Conservation (phyloP, 2,888 invertebrate genomes). For the Hemithea aestivaria region DNA sequence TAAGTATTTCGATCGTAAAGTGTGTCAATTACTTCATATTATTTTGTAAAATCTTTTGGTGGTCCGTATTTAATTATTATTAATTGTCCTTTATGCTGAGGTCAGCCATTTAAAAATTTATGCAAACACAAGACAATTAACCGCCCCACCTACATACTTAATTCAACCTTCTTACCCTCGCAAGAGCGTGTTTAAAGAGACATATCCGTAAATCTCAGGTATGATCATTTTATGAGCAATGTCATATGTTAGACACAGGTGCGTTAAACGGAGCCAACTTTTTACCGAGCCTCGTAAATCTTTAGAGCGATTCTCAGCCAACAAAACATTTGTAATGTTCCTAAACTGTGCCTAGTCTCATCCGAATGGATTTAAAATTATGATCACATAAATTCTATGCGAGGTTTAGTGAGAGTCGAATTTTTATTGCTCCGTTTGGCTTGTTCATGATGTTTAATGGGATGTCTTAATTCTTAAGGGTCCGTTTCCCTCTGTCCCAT, state of each 20-base stretch:
- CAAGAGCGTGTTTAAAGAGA: no score
- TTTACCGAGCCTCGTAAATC: constrained; percentile 46
- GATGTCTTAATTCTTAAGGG: neutral
- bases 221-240: constrained; percentile 32
- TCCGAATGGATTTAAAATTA: constrained; percentile 16
- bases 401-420: neutral
- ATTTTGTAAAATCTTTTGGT: no score
- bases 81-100: no score
- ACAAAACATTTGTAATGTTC: constrained; percentile 27
- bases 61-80: no score
- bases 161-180: constrained; percentile 4
- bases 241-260: constrained; percentile 37
- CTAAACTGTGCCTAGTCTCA: constrained; percentile 26
- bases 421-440: constrained; percentile 7
- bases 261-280: constrained; percentile 38
- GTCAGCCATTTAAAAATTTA: no score
- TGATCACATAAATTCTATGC: constrained; percentile 4
- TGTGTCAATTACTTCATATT: no score
- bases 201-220: constrained; percentile 5
- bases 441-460: constrained; percentile 1
- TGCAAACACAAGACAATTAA: no score
- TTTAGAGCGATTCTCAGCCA: constrained; percentile 37
- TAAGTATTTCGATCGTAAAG: no score
- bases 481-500: no score
- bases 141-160: no score